A percentile compares a stretch with the other conserved stretches of the same genome.
Evolutionary conservation across 2,888 invertebrate species (phyloP).

Genomic region (Agrotis ipsilon): DNA sequence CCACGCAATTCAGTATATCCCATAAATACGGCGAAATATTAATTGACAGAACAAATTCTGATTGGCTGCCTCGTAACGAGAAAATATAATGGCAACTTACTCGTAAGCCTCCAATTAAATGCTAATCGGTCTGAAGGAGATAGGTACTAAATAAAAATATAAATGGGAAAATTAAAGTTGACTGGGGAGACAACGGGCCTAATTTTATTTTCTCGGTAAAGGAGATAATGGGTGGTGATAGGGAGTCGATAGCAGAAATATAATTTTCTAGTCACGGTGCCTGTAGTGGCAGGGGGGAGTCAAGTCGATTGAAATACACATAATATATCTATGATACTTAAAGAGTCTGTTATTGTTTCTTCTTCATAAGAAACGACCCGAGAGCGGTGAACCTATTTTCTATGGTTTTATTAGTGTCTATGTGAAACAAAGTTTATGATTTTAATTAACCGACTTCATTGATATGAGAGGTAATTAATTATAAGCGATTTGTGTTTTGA

Average conservation of each 20-base stretch:
- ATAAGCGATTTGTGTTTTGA: too few species aligned
- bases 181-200: neutral
- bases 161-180: slow-evolving; percentile 58
- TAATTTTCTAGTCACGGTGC: neutral
- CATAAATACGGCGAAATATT: slow-evolving; percentile 68
- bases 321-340: too few species aligned
- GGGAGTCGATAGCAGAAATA: neutral
- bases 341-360: too few species aligned
- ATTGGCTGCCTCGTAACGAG: slow-evolving; percentile 53
- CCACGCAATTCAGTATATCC: slow-evolving; percentile 35
- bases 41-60: slow-evolving; percentile 68
- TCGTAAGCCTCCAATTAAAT: slow-evolving; percentile 79
- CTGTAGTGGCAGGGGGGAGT: too few species aligned
- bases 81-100: slow-evolving; percentile 76
- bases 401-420: too few species aligned
- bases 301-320: too few species aligned
- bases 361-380: too few species aligned
- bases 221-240: slow-evolving; percentile 3
- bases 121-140: slow-evolving; percentile 68
- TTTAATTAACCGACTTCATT: too few species aligned
- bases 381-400: too few species aligned
- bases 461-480: too few species aligned
- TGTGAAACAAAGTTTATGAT: too few species aligned
- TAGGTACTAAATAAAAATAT: slow-evolving; percentile 65
- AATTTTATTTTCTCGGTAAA: slow-evolving; percentile 23